phyloP scores from a whole-genome alignment of 2,888 invertebrate genomes.

The Scaptomyza parva region DNA sequence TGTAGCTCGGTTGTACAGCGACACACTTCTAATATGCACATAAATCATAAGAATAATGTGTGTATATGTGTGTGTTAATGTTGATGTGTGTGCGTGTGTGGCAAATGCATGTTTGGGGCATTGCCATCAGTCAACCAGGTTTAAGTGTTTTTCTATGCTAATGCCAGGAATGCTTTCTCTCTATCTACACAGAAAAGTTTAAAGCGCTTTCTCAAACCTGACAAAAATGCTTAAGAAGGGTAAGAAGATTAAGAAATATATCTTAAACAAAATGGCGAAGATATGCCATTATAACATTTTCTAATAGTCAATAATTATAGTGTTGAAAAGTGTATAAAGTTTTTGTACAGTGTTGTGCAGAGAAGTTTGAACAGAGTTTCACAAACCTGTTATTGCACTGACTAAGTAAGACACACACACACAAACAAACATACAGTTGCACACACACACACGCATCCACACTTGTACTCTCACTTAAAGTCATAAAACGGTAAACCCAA shows the following conservation, averaged over 20 bases:
- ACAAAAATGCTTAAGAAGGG: neutral
- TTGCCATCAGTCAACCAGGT: conserved; percentile 72
- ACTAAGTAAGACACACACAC: conserved; percentile 20
- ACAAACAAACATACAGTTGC: neutral
- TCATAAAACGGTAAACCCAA: conserved; percentile 55
- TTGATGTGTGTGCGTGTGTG: conserved; percentile 6
- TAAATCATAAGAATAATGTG: conserved; percentile 63
- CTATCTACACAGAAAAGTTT: conserved; percentile 8
- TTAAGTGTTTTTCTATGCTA: conserved; percentile 77
- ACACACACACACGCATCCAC: conserved; percentile 14
- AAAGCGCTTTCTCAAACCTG: neutral
- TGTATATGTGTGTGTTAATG: neutral
- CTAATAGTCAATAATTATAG: neutral
- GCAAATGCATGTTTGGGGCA: conserved; percentile 62
- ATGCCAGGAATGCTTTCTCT: conserved; percentile 53
- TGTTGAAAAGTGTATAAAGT: no score
- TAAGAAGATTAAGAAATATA: neutral
- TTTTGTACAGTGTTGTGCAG: conserved; percentile 5
- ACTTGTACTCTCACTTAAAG: conserved; percentile 53
- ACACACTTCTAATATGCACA: conserved; percentile 52
- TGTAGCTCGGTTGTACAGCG: conserved; percentile 36
- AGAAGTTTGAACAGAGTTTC: neutral
- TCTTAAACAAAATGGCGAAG: neutral
- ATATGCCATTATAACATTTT: neutral
- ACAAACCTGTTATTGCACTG: conserved; percentile 52